Evolutionary conservation across 2,888 invertebrate genomes (phyloP).

Genomic region (Tetheella fluctuosa): DNA sequence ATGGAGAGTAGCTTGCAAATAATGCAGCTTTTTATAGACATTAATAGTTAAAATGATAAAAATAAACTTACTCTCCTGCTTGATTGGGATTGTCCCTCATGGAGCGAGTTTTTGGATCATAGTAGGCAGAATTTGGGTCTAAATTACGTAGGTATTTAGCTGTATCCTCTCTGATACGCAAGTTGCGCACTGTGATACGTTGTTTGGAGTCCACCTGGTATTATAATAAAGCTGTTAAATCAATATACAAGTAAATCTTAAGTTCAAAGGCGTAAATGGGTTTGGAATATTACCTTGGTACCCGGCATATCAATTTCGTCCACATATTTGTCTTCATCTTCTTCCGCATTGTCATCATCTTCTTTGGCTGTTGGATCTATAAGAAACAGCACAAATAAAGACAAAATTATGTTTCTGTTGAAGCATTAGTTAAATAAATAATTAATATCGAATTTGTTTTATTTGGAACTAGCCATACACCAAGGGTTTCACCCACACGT

Average conservation of each 20-base stretch:
- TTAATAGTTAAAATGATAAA: neutral
- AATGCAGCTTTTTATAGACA: too few species aligned
- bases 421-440: too few species aligned
- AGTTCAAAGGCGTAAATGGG: too few species aligned
- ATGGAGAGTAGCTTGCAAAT: too few species aligned
- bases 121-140: slow-evolving; percentile 98
- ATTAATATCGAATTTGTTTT: too few species aligned
- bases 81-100: slow-evolving; percentile 98
- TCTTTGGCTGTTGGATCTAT: slow-evolving; percentile 85
- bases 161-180: slow-evolving; percentile 99
- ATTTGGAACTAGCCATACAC: too few species aligned
- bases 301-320: slow-evolving; percentile 99
- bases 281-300: slow-evolving; percentile 87
- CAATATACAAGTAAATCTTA: neutral
- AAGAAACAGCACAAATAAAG: slow-evolving; percentile 21
- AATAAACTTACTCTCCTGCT: slow-evolving; percentile 84
- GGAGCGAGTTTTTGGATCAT: slow-evolving; percentile 99
- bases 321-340: slow-evolving; percentile 96
- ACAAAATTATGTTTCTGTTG: too few species aligned
- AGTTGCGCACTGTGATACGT: slow-evolving; percentile 98
- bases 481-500: too few species aligned
- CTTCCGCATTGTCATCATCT: slow-evolving; percentile 89
- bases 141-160: slow-evolving; percentile 99
- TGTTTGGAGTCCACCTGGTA: slow-evolving; percentile 97
- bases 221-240: slow-evolving; percentile 13